Percentiles rank a stretch among this genome's conserved stretches.
phyloP scores from a whole-genome alignment of 1,140 invertebrate genomes.

The Drosophila ananassae region DNA sequence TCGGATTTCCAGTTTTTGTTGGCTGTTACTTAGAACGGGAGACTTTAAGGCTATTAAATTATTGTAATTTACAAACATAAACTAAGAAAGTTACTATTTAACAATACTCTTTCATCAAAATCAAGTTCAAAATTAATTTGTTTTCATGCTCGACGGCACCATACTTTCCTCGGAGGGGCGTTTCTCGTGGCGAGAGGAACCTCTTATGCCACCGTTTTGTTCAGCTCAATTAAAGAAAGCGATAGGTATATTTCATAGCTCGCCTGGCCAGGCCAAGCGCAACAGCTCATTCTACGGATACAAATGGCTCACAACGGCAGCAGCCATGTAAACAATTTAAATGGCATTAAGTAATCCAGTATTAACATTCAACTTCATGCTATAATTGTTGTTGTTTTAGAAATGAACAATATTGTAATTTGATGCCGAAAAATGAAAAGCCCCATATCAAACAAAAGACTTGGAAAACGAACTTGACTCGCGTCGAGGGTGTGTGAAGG shows the following conservation, averaged over 20 bases:
- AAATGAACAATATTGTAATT: constrained; percentile 41
- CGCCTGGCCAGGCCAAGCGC: constrained; percentile 55
- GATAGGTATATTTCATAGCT: constrained; percentile 24
- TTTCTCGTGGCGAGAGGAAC: not conserved
- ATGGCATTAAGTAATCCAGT: constrained; percentile 70
- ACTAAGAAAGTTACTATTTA: not conserved
- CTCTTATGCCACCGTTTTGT: constrained; percentile 62
- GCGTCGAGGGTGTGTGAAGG: not conserved
- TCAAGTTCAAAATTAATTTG: not conserved
- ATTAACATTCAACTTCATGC: constrained; percentile 52
- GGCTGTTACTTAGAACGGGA: not conserved
- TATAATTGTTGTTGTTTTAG: constrained; percentile 37
- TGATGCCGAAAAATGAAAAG: constrained; percentile 5
- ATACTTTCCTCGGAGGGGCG: constrained; percentile 29
- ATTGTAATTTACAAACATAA: too few relatives aligned
- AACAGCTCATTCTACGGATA: constrained; percentile 70
- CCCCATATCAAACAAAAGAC: constrained; percentile 60
- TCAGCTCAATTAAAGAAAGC: constrained; percentile 63
- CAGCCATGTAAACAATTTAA: constrained; percentile 59
- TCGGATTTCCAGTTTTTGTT: not conserved
- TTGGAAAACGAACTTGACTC: constrained; percentile 73
- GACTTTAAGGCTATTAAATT: too few relatives aligned
- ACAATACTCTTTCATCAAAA: not conserved
- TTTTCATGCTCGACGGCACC: constrained; percentile 30
- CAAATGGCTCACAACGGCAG: constrained; percentile 44